These are phyloP conservation scores for Hiodon tergisus DNA, from an alignment of 2,113 vertebrate species.

Conservation along the genomic window DNA sequence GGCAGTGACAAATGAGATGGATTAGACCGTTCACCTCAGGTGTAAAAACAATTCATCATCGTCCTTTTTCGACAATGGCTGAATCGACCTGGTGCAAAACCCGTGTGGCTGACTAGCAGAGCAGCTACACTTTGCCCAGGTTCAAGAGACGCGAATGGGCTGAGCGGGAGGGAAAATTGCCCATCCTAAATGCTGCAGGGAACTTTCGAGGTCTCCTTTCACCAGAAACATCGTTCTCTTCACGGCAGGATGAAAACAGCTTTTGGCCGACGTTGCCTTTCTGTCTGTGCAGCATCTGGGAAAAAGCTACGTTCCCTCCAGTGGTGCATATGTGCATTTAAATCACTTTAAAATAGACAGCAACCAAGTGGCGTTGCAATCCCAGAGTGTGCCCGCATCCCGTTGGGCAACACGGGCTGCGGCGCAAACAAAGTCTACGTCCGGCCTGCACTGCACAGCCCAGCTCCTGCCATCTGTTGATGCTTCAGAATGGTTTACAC, in stretches of 20 bases:
- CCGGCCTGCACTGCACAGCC: neutral
- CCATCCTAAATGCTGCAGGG: neutral
- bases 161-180: neutral
- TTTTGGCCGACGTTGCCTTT: neutral
- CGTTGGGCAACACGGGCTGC: too few relatives aligned
- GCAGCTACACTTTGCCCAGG: neutral
- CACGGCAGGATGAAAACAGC: neutral
- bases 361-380: too few relatives aligned
- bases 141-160: neutral
- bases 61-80: slow-evolving; percentile 33
- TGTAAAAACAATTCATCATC: slow-evolving; percentile 40
- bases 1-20: slow-evolving; percentile 37
- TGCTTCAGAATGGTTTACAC: too few relatives aligned
- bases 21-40: slow-evolving; percentile 24
- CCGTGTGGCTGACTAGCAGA: neutral
- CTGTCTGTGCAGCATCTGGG: neutral
- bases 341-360: neutral
- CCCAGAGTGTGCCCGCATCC: too few relatives aligned
- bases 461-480: neutral
- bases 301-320: neutral
- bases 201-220: neutral
- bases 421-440: too few relatives aligned
- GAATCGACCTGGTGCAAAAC: slow-evolving; percentile 21
- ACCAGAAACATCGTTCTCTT: neutral
- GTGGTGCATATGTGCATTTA: neutral